phyloP scores from a whole-genome alignment of 2,888 invertebrate species.

The Lymantria monacha region DNA sequence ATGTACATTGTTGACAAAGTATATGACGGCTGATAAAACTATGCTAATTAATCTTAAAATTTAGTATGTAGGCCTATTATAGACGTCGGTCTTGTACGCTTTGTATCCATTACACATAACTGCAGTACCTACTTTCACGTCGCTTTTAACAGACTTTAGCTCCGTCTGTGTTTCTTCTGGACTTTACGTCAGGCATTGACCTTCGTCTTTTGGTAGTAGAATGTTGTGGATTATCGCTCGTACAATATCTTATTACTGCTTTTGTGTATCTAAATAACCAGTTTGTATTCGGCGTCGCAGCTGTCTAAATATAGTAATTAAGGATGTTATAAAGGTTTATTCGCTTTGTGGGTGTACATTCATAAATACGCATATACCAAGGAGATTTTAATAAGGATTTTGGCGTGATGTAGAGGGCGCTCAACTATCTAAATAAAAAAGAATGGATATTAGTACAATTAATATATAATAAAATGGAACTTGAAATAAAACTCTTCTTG shows the following conservation, averaged over 20 bases:
- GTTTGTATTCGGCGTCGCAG: conserved; percentile 21
- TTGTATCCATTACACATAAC: background rate
- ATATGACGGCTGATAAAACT: conserved; percentile 24
- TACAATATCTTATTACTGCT: conserved; percentile 39
- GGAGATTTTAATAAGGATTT: conserved; percentile 49
- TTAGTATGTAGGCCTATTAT: conserved; percentile 17
- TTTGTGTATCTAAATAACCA: conserved; percentile 32
- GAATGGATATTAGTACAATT: too few relatives aligned
- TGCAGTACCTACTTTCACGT: background rate
- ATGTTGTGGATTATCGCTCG: conserved; percentile 20
- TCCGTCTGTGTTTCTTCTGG: background rate
- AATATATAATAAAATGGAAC: background rate
- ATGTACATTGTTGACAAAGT: conserved; percentile 42
- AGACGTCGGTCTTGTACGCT: background rate
- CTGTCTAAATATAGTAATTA: conserved; percentile 27
- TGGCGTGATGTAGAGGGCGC: conserved; percentile 36
- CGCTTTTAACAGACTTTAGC: background rate
- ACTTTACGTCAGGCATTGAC: background rate
- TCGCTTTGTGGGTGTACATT: conserved; percentile 69
- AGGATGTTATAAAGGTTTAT: conserved; percentile 44
- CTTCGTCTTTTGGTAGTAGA: background rate
- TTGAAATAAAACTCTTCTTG: background rate
- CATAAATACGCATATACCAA: conserved; percentile 56
- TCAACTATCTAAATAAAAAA: conserved; percentile 10
- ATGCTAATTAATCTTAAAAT: conserved; percentile 17